Evolutionary conservation across 2,888 invertebrate genomes (phyloP).

Genomic region (Parthenolecanium corni): DNA sequence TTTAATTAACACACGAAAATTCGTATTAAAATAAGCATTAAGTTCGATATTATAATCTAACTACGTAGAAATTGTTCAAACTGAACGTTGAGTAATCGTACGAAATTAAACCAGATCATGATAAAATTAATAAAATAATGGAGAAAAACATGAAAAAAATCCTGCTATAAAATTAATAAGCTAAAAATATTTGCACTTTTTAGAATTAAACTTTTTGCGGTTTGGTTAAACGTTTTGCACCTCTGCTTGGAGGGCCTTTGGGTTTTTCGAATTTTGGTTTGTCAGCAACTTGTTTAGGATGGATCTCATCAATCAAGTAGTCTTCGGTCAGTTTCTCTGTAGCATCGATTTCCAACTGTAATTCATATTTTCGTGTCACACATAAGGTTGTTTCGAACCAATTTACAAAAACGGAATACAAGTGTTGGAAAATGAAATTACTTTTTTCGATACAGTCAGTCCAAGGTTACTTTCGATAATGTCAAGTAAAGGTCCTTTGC

Average conservation of each 20-base stretch:
- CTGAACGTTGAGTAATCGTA: too few species aligned
- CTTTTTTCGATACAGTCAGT: slow-evolving; percentile 74
- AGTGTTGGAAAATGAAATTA: slow-evolving; percentile 43
- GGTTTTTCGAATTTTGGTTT: slow-evolving; percentile 91
- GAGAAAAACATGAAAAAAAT: too few species aligned
- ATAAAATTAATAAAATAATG: too few species aligned
- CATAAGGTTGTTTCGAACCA: slow-evolving; percentile 27
- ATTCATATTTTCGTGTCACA: slow-evolving; percentile 32
- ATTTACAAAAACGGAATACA: neutral
- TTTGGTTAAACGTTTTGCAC: slow-evolving; percentile 78
- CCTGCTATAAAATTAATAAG: too few species aligned
- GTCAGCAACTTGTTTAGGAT: slow-evolving; percentile 80
- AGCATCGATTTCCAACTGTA: slow-evolving; percentile 80
- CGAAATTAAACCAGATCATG: too few species aligned
- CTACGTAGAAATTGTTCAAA: too few species aligned
- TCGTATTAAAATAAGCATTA: too few species aligned
- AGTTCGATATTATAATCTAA: too few species aligned
- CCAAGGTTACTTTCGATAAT: slow-evolving; percentile 62
- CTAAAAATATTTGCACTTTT: too few species aligned
- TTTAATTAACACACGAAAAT: too few species aligned
- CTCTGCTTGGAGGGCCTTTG: slow-evolving; percentile 86
- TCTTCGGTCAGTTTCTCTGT: slow-evolving; percentile 81
- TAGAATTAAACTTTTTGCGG: slow-evolving; percentile 39
- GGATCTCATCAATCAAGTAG: slow-evolving; percentile 82
- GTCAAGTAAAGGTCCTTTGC: slow-evolving; percentile 82